phyloP scores from a whole-genome alignment of 2,888 invertebrate genomes.

The Synergus gifuensis region DNA sequence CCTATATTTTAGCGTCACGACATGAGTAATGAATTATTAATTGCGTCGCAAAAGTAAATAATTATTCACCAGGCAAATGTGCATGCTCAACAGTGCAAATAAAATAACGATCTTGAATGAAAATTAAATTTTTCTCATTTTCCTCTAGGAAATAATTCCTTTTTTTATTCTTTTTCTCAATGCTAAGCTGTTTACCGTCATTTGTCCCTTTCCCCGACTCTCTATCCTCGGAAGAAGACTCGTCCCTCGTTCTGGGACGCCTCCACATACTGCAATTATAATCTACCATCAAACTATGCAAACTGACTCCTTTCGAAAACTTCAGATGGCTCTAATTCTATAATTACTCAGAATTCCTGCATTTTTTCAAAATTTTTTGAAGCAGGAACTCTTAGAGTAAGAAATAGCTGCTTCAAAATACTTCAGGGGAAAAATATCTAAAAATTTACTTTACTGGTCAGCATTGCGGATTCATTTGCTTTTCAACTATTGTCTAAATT shows the following conservation, averaged over 20 bases:
- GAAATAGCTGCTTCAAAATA: constrained; percentile 18
- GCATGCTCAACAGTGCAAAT: constrained; percentile 1
- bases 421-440: not conserved
- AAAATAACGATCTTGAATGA: not conserved
- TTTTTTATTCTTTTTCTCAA: constrained; percentile 43
- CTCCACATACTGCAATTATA: constrained; percentile 77
- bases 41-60: constrained; percentile 9
- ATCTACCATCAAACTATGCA: constrained; percentile 74
- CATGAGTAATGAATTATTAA: not conserved
- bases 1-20: not conserved
- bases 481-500: too few relatives aligned
- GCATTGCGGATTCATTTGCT: too few relatives aligned
- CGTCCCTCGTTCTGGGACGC: constrained; percentile 69
- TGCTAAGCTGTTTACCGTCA: constrained; percentile 69
- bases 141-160: constrained; percentile 15
- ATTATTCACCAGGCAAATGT: not conserved
- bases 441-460: not conserved
- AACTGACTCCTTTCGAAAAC: constrained; percentile 64
- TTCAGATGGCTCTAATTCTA: constrained; percentile 23
- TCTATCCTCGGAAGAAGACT: constrained; percentile 76
- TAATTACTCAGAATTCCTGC: not conserved
- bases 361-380: not conserved
- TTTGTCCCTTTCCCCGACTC: constrained; percentile 73
- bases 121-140: not conserved
- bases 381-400: not conserved